Base-by-base conservation (phyloP, 1,140 invertebrate species). In the Nixonia krombeini region DNA sequence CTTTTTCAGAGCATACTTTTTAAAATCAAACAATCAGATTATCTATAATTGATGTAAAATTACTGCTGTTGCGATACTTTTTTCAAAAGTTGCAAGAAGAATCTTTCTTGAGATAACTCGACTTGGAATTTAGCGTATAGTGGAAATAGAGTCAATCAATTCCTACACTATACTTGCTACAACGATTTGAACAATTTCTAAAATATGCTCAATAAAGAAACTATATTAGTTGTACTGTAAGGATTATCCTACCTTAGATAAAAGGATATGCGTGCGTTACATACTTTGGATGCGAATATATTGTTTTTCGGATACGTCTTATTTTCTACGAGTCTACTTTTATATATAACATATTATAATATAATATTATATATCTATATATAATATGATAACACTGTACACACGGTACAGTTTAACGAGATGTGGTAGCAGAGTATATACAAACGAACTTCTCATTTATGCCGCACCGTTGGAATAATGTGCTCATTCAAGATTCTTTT, bases 111-210 rank as follows among this genome's bases (percentile, higher is more conserved):
- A 21, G 21, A 21, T 21, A 6, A 21, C 6, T 66, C 72, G 21
- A 21, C 47, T 35, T 35, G 2, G 12, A 35, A 35, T 1, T 13
- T 73, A 70, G 74, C 74, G 77, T 83, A 81, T 80, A 78, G 78
- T 82, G 16, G 50, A 72, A 78, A 79, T 78, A 73, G 72, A 70
- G 74, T 79, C 74, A 75, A 79, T 76, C n/a, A 74, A 81, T 79
- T 67, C n/a, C n/a, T n/a, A n/a, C n/a, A n/a, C 69, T 74, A 74
- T 55, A 81, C 78, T 82, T 82, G 74, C 77, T 81, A 81, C 79
- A 83, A 80, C 79, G 80, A 83, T 70, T 78, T 72, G 68, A 79
- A 81, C 75, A 74, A 79, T 82, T 82, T 82, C 78, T 81, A 80
- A 83, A 83, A 81, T 78, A 78, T 79, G 77, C 79, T 82, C 80